A percentile compares a stretch with the other conserved stretches of the same genome.
These are phyloP conservation scores for Chloroceryle aenea DNA, from an alignment of 2,113 vertebrate species.

Conservation along the genomic window DNA sequence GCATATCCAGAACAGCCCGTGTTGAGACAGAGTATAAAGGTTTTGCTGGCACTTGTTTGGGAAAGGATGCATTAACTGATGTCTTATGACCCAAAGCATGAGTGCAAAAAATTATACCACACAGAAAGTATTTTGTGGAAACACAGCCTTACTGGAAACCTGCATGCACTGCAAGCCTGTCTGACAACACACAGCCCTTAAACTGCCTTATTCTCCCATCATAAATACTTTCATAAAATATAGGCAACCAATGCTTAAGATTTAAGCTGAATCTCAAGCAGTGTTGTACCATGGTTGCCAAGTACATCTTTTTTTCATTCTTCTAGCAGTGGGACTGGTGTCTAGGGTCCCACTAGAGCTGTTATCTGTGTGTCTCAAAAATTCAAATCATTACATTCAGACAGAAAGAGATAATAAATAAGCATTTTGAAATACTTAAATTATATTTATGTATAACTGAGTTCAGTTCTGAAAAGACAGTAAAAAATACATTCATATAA, in stretches of 20 bases:
- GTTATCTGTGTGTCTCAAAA: background rate
- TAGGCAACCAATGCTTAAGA: background rate
- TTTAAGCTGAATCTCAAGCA: background rate
- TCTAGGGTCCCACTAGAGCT: background rate
- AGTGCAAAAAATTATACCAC: slow-evolving; percentile 13
- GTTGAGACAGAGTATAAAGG: slow-evolving; percentile 19
- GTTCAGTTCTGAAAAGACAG: background rate
- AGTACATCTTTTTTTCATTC: background rate
- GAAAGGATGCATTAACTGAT: background rate
- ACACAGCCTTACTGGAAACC: background rate
- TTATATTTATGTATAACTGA: background rate
- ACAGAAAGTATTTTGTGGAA: background rate
- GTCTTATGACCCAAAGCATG: background rate
- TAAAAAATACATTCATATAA: background rate
- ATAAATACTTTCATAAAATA: background rate
- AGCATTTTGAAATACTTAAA: background rate
- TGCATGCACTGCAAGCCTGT: background rate
- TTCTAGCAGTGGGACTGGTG: background rate
- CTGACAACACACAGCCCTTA: background rate
- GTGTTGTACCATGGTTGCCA: background rate
- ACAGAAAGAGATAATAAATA: background rate
- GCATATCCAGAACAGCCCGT: background rate
- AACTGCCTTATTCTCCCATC: background rate
- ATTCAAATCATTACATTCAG: background rate
- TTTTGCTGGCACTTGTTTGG: slow-evolving; percentile 46